phyloP scores from a whole-genome alignment of 2,797 vertebrate genomes.

The Micromesistius poutassou region DNA sequence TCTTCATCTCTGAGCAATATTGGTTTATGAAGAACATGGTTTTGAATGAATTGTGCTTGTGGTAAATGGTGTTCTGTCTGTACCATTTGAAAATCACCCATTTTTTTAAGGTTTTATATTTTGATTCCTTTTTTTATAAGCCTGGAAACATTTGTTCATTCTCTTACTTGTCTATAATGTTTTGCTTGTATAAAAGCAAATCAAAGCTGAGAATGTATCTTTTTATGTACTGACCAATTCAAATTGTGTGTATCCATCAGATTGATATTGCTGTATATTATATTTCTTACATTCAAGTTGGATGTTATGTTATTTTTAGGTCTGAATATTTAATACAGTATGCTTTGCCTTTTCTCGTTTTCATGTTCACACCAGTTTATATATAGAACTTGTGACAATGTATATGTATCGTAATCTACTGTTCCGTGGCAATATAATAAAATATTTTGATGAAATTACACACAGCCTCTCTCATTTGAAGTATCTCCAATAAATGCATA shows the following conservation, averaged over 20 bases:
- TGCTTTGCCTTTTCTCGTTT: conserved; percentile 30
- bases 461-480: neutral
- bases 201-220: conserved; percentile 58
- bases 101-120: conserved; percentile 18
- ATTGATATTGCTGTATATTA: conserved; percentile 35
- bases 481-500: neutral
- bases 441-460: conserved; percentile 52
- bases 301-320: conserved; percentile 40
- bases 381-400: conserved; percentile 34
- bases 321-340: conserved; percentile 41
- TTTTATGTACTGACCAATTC: conserved; percentile 54
- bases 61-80: conserved; percentile 18
- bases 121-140: conserved; percentile 19
- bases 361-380: conserved; percentile 30
- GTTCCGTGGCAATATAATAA: conserved; percentile 55
- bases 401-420: conserved; percentile 45
- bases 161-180: conserved; percentile 37
- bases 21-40: conserved; percentile 12
- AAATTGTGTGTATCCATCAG: conserved; percentile 48
- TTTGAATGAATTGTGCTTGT: conserved; percentile 4
- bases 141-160: conserved; percentile 29
- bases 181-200: conserved; percentile 57
- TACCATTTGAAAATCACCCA: conserved; percentile 8
- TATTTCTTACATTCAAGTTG: conserved; percentile 34
- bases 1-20: conserved; percentile 31